These are phyloP conservation scores for Tanaodytes sp. DNA, from an alignment of 2,888 invertebrate genomes.

Conservation along the genomic window DNA sequence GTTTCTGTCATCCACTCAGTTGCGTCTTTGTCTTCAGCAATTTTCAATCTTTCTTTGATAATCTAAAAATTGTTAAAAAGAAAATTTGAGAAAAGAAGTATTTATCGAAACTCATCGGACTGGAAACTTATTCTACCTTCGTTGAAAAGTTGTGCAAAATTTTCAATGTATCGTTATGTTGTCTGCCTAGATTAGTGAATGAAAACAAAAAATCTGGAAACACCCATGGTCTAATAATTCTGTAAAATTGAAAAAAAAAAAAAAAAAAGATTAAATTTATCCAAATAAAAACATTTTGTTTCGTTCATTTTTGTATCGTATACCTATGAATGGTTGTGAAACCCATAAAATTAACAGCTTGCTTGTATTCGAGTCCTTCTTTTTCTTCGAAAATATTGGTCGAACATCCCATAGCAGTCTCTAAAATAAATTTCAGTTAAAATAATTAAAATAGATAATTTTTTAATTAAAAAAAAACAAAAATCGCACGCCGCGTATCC, in stretches of 20 bases:
- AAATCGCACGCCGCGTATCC: neutral
- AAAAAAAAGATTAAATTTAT: no score
- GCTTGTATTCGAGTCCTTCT: conserved; percentile 31
- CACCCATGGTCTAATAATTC: conserved; percentile 26
- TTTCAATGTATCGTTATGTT: conserved; percentile 13
- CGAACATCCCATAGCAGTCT: conserved; percentile 42
- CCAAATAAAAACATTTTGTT: no score
- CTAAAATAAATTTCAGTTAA: conserved; percentile 4
- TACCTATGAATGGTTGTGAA: conserved; percentile 17
- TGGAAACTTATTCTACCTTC: no score
- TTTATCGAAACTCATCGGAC: no score
- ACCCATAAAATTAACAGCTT: conserved; percentile 31
- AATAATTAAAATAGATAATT: neutral
- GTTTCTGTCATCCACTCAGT: conserved; percentile 11
- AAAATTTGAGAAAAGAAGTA: no score
- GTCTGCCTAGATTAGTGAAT: conserved; percentile 38
- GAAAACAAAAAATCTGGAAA: conserved; percentile 64
- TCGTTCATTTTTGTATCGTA: no score
- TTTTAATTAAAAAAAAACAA: neutral
- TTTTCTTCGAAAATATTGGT: conserved; percentile 32
- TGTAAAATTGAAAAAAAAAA: neutral
- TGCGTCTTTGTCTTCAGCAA: conserved; percentile 2
- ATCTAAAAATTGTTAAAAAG: conserved; percentile 18
- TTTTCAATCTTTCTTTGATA: conserved; percentile 11
- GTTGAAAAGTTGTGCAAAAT: conserved; percentile 20